Percentiles rank a stretch among this genome's conserved stretches.
These are phyloP conservation scores for Epistrophe grossulariae DNA, from an alignment of 2,888 invertebrate species.

Conservation along the genomic window DNA sequence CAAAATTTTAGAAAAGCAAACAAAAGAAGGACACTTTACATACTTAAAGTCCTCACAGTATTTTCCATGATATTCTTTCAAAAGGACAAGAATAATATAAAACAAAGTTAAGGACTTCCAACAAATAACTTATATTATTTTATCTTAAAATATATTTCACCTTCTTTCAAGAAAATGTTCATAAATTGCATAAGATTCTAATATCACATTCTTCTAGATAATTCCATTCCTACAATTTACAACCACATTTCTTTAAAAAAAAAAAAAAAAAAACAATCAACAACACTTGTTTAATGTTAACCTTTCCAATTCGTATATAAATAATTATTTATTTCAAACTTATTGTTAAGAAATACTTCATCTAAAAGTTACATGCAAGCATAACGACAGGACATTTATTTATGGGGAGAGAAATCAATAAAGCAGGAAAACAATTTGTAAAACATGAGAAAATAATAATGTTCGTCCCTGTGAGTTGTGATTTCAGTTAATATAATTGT, in stretches of 20 bases:
- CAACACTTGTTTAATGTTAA: neutral
- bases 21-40: too few species aligned
- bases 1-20: too few species aligned
- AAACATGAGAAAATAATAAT: neutral
- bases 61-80: too few species aligned
- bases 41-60: too few species aligned
- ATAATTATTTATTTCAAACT: neutral
- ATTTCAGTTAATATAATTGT: neutral
- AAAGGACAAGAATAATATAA: too few species aligned
- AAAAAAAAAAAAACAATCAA: neutral
- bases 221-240: neutral
- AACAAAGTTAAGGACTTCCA: too few species aligned
- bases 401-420: neutral
- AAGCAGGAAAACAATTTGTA: neutral
- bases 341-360: neutral
- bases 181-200: too few species aligned
- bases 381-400: neutral
- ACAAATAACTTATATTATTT: too few species aligned
- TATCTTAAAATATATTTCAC: too few species aligned
- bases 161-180: too few species aligned
- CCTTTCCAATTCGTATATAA: neutral
- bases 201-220: neutral
- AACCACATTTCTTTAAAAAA: neutral
- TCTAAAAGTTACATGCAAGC: neutral
- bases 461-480: conserved; percentile 4